These are phyloP conservation scores for Promerops cafer DNA, from an alignment of 2,113 vertebrate species.

Conservation along the genomic window DNA sequence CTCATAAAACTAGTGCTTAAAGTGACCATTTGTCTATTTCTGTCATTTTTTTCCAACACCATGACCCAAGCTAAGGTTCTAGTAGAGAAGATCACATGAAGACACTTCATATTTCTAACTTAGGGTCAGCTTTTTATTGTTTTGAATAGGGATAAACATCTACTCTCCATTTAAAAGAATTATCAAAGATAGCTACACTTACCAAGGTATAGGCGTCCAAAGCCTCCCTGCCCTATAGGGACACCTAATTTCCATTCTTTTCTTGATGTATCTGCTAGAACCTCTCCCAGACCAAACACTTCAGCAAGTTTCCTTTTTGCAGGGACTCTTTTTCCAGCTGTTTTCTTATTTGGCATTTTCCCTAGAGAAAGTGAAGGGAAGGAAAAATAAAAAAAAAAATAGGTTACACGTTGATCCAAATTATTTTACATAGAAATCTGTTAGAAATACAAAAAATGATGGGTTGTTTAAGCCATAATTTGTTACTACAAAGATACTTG, in stretches of 20 bases:
- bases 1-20: background rate
- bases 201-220: constrained; percentile 93
- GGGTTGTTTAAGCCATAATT: background rate
- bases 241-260: constrained; percentile 89
- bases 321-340: constrained; percentile 76
- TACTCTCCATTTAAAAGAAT: background rate
- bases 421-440: background rate
- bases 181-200: constrained; percentile 5
- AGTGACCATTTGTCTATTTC: background rate
- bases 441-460: background rate
- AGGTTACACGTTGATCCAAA: background rate
- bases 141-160: background rate
- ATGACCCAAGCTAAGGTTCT: background rate
- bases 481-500: background rate
- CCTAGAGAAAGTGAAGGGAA: background rate
- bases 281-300: constrained; percentile 83
- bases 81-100: background rate
- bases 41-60: background rate
- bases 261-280: constrained; percentile 83
- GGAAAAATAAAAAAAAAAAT: background rate
- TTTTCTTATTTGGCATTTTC: constrained; percentile 85
- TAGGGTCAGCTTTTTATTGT: background rate
- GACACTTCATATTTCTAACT: background rate
- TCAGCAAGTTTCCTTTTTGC: constrained; percentile 87
- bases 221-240: constrained; percentile 89